Evolutionary conservation across 1,140 invertebrate species (phyloP), one percentile per base, ranked within the genome.

Genomic region (Drosophila persimilis): DNA sequence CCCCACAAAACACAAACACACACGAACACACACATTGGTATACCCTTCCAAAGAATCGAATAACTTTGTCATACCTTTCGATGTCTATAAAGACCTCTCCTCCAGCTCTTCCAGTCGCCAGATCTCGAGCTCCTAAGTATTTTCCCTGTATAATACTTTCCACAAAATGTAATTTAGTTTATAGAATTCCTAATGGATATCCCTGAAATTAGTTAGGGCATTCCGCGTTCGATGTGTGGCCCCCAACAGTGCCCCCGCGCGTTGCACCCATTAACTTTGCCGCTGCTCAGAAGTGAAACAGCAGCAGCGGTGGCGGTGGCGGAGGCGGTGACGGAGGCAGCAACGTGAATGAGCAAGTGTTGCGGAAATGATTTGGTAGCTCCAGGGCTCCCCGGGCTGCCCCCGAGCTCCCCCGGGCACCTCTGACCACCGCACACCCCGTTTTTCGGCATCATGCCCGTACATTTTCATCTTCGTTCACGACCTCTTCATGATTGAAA

Each of bases 281-380:
- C 51, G 67, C 54, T 69, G 65, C 62, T 41, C 43, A 60, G 52
- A 67, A 72, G 54, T 44, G 58, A 71, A 56, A 56, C 41, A 6
- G 24, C 9, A 43, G 20, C 8, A 26, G 41, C 3, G 5, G 24
- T 5, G 1, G 5, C 13, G 15, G 15, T 6, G 22, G 22, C 6
- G 20, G 29, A 24, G 22, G 22, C 6, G 20, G 29, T 24, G 24
- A 0, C 4, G 24, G 29, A 31, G 58, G 48, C 51, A 69, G 59
- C 73, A 67, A 70, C 57, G 65, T 65, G 73, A 78, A 76, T 72
- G 61, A 81, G 70, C 81, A 80, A 86, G 83, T 79, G 83, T 86
- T 72, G 83, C 83, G 83, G 83, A 86, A 86, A 86, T 86, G 78
- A 86, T 86, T 88, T 78, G 83, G 66, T 48, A 29, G 58, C 58